Evolutionary conservation across 2,113 vertebrate genomes (phyloP).

Genomic region (Loxodonta africana): DNA sequence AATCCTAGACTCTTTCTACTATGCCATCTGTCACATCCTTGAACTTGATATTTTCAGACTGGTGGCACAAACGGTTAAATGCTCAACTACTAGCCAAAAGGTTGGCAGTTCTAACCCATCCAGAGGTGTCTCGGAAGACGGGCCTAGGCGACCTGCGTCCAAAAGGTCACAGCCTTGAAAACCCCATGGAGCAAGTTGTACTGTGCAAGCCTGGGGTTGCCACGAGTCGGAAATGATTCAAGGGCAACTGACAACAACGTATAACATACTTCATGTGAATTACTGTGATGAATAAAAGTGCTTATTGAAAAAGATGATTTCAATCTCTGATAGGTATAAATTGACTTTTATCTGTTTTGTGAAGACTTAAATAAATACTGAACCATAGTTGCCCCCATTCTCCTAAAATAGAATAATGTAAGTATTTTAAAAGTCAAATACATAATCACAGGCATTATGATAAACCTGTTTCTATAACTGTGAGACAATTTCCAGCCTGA

Average conservation of each 20-base stretch:
- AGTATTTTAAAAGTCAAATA: constrained; percentile 16
- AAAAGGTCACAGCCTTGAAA: neutral
- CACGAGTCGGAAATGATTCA: neutral
- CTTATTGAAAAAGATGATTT: neutral
- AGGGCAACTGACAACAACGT: neutral
- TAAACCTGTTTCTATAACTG: neutral
- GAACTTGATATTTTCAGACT: neutral
- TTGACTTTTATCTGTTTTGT: constrained; percentile 20
- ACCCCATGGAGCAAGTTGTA: neutral
- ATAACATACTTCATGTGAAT: neutral
- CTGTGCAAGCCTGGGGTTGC: neutral
- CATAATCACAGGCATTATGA: neutral
- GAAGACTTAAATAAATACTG: constrained; percentile 9
- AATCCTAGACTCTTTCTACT: neutral
- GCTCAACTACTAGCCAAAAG: no score
- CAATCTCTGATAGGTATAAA: neutral
- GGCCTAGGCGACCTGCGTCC: neutral
- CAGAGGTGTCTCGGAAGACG: neutral
- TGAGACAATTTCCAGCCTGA: neutral
- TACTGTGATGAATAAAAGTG: neutral
- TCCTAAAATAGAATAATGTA: neutral
- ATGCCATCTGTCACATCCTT: neutral
- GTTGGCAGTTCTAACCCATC: no score
- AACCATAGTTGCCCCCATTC: neutral
- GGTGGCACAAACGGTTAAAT: neutral